Conservation (phyloP, 2,113 vertebrate species). For the Nesogale talazaci region DNA sequence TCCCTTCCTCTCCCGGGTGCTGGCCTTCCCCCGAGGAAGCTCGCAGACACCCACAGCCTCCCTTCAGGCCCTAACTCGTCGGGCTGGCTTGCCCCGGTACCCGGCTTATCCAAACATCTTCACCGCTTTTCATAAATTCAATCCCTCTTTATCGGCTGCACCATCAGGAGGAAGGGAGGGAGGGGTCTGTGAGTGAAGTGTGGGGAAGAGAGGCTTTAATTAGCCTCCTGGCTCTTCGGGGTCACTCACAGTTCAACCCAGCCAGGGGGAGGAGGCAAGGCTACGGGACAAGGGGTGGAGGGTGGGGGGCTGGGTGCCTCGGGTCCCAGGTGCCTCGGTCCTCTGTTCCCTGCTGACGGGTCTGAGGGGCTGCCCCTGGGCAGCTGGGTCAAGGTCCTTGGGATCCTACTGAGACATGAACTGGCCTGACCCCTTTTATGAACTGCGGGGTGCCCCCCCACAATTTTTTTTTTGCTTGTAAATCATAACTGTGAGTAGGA, state of each 20-base stretch:
- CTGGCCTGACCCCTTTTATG: background rate
- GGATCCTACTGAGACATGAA: background rate
- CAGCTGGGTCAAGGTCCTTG: background rate
- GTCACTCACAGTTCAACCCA: constrained; percentile 84
- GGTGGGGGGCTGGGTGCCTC: too few relatives aligned
- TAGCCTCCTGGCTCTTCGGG: constrained; percentile 76
- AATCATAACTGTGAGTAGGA: background rate
- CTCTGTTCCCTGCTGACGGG: background rate
- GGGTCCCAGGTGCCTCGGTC: fast-evolving
- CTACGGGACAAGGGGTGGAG: background rate
- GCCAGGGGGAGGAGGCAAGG: constrained; percentile 55
- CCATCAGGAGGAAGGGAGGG: constrained; percentile 85
- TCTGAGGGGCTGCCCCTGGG: background rate
- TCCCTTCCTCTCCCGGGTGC: constrained; percentile 49
- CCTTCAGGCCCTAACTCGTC: constrained; percentile 83
- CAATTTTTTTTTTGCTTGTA: too few relatives aligned
- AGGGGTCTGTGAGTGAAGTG: constrained; percentile 81
- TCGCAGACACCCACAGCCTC: constrained; percentile 70
- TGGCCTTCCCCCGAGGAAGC: constrained; percentile 18
- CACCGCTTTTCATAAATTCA: constrained; percentile 86
- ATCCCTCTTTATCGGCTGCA: constrained; percentile 83
- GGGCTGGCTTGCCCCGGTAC: constrained; percentile 81
- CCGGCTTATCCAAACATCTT: constrained; percentile 87
- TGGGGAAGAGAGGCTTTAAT: constrained; percentile 83
- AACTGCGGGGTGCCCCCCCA: background rate